Evolutionary conservation across 2,888 invertebrate species (phyloP).

Genomic region (Phanerotoma sp.): DNA sequence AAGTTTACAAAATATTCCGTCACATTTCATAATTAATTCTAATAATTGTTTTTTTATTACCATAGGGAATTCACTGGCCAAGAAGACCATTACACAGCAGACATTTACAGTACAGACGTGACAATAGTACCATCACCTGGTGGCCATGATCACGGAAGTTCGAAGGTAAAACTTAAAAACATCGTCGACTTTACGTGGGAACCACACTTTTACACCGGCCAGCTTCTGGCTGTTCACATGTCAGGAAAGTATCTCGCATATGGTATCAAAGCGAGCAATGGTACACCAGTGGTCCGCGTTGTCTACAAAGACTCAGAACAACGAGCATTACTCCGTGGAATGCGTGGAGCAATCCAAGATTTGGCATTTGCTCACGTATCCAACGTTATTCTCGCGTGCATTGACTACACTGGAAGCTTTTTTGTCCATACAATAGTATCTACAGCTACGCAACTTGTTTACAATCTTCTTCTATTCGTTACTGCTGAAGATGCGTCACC

Average conservation of each 20-base stretch:
- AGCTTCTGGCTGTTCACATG: conserved; percentile 84
- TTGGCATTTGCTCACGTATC: conserved; percentile 85
- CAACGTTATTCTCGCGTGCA: conserved; percentile 79
- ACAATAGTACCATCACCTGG: conserved; percentile 72
- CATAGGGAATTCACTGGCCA: conserved; percentile 64
- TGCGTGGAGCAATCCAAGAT: conserved; percentile 87
- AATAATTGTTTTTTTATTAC: conserved; percentile 20
- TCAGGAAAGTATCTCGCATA: conserved; percentile 86
- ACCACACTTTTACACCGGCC: conserved; percentile 81
- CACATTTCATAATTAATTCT: no score
- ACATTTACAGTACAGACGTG: conserved; percentile 66
- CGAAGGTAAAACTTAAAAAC: conserved; percentile 86
- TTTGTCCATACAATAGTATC: conserved; percentile 78
- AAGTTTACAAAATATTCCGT: no score
- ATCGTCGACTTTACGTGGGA: conserved; percentile 95
- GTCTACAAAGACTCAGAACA: conserved; percentile 75
- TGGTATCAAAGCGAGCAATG: conserved; percentile 68
- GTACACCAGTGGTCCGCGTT: conserved; percentile 78
- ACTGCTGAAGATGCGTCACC: conserved; percentile 57
- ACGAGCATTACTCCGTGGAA: conserved; percentile 81
- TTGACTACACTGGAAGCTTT: conserved; percentile 83
- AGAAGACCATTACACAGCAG: conserved; percentile 63
- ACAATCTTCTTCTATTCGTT: conserved; percentile 65
- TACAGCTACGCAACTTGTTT: conserved; percentile 55
- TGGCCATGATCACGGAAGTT: conserved; percentile 78